A percentile compares a stretch with the other conserved stretches of the same genome.
These are phyloP conservation scores for Tetrax tetrax DNA, from an alignment of 2,113 vertebrate species.

Conservation along the genomic window DNA sequence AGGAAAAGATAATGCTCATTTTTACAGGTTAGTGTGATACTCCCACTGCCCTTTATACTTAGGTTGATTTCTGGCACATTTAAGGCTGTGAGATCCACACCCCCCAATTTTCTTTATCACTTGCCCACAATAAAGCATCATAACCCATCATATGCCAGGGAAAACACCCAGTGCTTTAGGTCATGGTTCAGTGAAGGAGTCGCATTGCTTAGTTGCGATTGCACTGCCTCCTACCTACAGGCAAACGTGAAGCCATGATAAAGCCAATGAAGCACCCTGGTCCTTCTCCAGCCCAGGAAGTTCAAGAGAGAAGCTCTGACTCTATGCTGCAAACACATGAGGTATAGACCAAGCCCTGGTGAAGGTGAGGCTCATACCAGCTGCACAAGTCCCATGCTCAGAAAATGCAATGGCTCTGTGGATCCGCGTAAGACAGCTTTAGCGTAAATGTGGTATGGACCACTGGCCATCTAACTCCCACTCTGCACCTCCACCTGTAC, in stretches of 20 bases:
- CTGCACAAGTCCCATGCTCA: accelerated
- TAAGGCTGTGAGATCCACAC: background rate
- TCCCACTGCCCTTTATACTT: background rate
- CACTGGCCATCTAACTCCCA: background rate
- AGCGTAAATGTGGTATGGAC: background rate
- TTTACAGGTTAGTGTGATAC: background rate
- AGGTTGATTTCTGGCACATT: background rate
- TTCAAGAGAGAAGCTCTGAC: background rate
- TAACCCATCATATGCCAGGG: background rate
- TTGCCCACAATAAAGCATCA: background rate
- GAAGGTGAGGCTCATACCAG: background rate
- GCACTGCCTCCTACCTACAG: background rate
- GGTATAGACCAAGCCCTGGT: background rate
- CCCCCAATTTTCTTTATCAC: background rate
- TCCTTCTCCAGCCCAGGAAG: background rate
- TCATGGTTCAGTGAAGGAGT: background rate
- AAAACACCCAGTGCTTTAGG: background rate
- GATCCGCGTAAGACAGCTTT: background rate
- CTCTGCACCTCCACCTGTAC: background rate
- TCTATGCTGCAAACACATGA: background rate
- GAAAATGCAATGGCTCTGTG: background rate
- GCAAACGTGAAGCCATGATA: background rate
- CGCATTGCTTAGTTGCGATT: background rate
- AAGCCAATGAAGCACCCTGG: background rate
- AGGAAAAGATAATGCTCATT: background rate